These are phyloP conservation scores for Thera britannica DNA, from an alignment of 2,888 invertebrate genomes.

Conservation along the genomic window DNA sequence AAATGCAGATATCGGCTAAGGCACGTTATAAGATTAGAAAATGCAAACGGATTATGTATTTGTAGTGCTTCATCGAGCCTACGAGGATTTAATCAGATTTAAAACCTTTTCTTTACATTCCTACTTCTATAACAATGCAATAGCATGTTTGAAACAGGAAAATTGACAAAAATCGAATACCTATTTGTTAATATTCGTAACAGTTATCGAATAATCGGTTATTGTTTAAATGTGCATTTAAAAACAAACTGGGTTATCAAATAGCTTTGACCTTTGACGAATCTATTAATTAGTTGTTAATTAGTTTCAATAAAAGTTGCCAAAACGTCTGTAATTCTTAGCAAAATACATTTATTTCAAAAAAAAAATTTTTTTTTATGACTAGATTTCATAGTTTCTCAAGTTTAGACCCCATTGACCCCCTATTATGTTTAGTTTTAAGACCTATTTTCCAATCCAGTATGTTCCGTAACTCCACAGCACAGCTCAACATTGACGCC, in stretches of 20 bases:
- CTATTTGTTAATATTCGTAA: conserved; percentile 1
- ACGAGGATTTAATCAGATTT: conserved; percentile 70
- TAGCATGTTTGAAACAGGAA: not conserved
- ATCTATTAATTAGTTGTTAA: too few relatives aligned
- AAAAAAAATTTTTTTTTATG: not conserved
- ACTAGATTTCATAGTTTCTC: not conserved
- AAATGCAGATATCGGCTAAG: conserved; percentile 63
- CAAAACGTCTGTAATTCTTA: not conserved
- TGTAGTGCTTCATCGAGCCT: conserved; percentile 78
- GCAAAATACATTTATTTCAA: not conserved
- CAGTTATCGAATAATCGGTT: conserved; percentile 9
- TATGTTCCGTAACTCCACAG: conserved; percentile 91
- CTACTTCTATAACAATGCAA: conserved; percentile 1
- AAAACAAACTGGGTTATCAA: not conserved
- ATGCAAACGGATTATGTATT: conserved; percentile 80
- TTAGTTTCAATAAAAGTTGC: too few relatives aligned
- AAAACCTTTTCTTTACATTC: conserved; percentile 48
- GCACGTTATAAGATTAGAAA: conserved; percentile 82
- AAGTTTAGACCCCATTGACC: not conserved
- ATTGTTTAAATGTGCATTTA: conserved; percentile 7
- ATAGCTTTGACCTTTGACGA: too few relatives aligned
- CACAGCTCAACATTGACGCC: conserved; percentile 98
- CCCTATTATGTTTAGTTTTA: conserved; percentile 1
- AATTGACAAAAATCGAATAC: not conserved
- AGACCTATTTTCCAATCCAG: conserved; percentile 34